Evolutionary conservation across 2,888 invertebrate species (phyloP), one percentile per base, ranked within the genome.

Genomic region (Caenorhabditis sulstoni): DNA sequence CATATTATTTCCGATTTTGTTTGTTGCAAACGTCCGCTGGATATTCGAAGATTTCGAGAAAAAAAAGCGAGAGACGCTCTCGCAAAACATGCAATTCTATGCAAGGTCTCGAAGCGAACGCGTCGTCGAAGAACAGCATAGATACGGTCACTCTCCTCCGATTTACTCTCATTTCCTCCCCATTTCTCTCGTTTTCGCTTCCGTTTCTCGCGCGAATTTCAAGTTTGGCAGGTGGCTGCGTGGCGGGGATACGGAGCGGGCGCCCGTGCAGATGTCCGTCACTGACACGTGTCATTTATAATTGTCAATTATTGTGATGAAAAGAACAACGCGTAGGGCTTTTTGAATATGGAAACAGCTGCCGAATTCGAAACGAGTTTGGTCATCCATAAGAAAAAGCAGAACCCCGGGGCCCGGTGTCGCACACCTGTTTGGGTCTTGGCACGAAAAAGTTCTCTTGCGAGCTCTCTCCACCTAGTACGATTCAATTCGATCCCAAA

Each of bases 211-310:
- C 41, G 14, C 12, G 14, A 29, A 23, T 29, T 62, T 71, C 71
- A 73, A 73, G 73, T 73, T 73, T 44, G 41, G 64, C 58, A 64
- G 73, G 57, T 65, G 64, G 64, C 57, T 16, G 14, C 22, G 16
- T n/a, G n/a, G n/a, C n/a, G n/a, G n/a, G n/a, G 29, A 29, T 29
- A 29, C 29, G 29, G 29, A 29, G 29, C 1, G 9, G 37, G 55
- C 35, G 37, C 55, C 57, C 35, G 44, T 23, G 71, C 73, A 73
- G 73, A 73, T 73, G 73, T 73, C 37, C 50, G 18, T 41, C 64
- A 64, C 37, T 73, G 73, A 73, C 64, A 64, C 64, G 73, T 73
- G 73, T 64, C 73, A 73, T 58, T 58, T 64, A 73, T 73, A 58
- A 73, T 73, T 73, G 73, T 64, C 73, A 64, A 64, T 65, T 71